Evolutionary conservation across 2,113 vertebrate species (phyloP), one percentile per base, ranked within the genome.

Genomic region (Takifugu flavidus): DNA sequence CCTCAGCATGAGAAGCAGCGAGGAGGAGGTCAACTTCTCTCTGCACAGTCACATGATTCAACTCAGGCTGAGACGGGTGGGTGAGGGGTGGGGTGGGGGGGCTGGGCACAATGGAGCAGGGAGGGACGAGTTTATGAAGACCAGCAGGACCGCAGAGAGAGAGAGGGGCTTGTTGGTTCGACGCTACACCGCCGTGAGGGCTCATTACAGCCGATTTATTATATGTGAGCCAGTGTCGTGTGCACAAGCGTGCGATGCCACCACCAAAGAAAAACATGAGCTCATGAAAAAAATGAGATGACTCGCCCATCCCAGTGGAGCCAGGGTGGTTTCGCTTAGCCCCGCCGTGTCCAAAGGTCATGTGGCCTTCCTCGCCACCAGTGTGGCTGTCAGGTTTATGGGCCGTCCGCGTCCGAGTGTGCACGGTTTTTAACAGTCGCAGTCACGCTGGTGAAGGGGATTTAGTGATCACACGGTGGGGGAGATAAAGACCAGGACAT

Each of bases 11-110:
- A 65, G 68, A 68, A 68, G 71, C 71, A 74, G 60, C 14, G 53
- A 72, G 79, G 75, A 68, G 71, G 72, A 74, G 77, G 76, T 82
- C 72, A 74, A 75, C 66, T 79, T 67, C 74, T 72, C 78, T 77
- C 68, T 80, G 75, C 59, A 60, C 45, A 72, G 77, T 85, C 86
- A 83, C 77, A 70, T 83, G 80, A 86, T 69, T 60, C 39, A 12
- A 67, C 55, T 49, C 61, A 71, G 67, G 69, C 55, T 59, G 56
- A 31, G 62, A 52, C 14, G 25, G 65, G 25, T 57, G 29, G 13
- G 47, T 39, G 34, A 3, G n/a, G 47, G 43, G 55, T 25, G 27
- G 6, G 69, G 51, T 13, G 42, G 42, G 6, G 42, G 13, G 42
- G 42, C 6, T 6, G 13, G 42, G 15, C n/a, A 47, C 45, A 15